A percentile compares a stretch with the other conserved stretches of the same genome.
Evolutionary conservation across 2,797 vertebrate genomes (phyloP).

Genomic region (Odontamblyopus lacepedii): DNA sequence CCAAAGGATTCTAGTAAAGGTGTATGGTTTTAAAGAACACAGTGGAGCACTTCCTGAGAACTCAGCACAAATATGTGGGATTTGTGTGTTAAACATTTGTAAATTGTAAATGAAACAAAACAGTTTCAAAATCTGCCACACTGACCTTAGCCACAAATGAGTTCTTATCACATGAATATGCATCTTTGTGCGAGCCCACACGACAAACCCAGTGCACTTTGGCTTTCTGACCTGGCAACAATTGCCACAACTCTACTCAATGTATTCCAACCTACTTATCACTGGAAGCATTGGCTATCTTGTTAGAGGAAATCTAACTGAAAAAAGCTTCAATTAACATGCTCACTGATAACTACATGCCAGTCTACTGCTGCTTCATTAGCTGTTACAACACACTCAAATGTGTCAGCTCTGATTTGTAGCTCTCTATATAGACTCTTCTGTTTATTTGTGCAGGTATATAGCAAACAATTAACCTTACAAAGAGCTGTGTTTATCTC

Average conservation of each 20-base stretch:
- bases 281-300: slow-evolving; percentile 42
- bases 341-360: slow-evolving; percentile 12
- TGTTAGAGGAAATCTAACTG: slow-evolving; percentile 31
- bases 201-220: slow-evolving; percentile 28
- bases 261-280: slow-evolving; percentile 42
- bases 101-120: too few species aligned
- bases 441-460: slow-evolving; percentile 19
- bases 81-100: too few species aligned
- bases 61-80: too few species aligned
- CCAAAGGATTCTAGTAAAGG: too few species aligned
- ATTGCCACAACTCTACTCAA: slow-evolving; percentile 30
- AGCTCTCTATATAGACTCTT: neutral
- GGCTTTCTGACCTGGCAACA: slow-evolving; percentile 32
- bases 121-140: slow-evolving; percentile 8
- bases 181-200: slow-evolving; percentile 1
- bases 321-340: slow-evolving; percentile 28
- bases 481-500: slow-evolving; percentile 26
- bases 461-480: slow-evolving; percentile 33
- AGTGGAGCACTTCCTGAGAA: too few species aligned
- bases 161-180: neutral
- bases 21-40: too few species aligned
- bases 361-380: slow-evolving; percentile 14
- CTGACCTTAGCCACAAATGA: slow-evolving; percentile 25
- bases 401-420: neutral
- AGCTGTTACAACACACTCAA: slow-evolving; percentile 9